A percentile compares a stretch with the other conserved stretches of the same genome.
Evolutionary conservation across 64 coral and sea anemone species (phyloP).

Genomic region (Montipora cactus): DNA sequence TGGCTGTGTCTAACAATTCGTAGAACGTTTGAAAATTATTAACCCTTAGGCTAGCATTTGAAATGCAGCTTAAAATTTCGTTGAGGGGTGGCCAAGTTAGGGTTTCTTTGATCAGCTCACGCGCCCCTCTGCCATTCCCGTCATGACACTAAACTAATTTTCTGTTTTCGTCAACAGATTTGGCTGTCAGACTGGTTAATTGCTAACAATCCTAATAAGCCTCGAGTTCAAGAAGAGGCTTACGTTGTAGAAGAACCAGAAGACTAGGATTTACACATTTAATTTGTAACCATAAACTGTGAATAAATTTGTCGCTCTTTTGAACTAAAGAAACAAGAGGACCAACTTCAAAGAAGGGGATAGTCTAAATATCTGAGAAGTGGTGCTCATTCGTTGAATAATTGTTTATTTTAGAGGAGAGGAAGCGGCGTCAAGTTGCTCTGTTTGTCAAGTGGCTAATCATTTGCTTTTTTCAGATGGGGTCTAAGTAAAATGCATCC

Average conservation of each 20-base stretch:
- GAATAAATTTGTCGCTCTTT: background rate
- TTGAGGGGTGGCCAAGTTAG: too few species aligned
- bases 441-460: too few species aligned
- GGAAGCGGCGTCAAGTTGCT: too few species aligned
- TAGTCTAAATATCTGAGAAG: background rate
- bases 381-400: background rate
- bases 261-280: constrained; percentile 31
- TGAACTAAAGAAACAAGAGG: background rate
- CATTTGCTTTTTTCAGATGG: too few species aligned
- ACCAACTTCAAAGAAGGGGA: background rate
- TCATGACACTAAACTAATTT: too few species aligned
- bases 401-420: background rate
- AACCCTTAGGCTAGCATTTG: too few species aligned
- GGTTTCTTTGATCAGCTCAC: too few species aligned
- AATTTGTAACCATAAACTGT: background rate
- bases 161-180: constrained; percentile 51
- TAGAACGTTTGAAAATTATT: too few species aligned
- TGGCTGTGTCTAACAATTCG: too few species aligned
- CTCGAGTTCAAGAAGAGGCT: constrained; percentile 56
- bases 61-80: too few species aligned
- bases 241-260: constrained; percentile 87
- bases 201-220: constrained; percentile 86
- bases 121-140: too few species aligned
- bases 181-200: constrained; percentile 89
- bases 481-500: too few species aligned